Base-by-base conservation (phyloP, 2,888 invertebrate genomes). In the Aspidiotus destructor region DNA sequence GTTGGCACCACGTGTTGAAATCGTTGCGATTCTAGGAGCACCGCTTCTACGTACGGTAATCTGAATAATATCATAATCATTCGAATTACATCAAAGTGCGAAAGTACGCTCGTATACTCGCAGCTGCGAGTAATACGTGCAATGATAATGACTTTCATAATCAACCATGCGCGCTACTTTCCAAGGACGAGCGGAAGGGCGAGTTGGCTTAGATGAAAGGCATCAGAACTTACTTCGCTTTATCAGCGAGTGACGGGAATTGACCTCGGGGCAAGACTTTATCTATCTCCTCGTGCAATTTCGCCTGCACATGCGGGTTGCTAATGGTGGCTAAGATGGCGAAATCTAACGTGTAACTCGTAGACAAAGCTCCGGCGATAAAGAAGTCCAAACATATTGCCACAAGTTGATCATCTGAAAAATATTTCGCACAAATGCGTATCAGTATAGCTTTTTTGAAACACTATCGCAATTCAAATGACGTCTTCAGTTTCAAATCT, bases 311-410 rank as follows among this genome's bases (percentile, higher is more conserved):
- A 10, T 85, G 81, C 58, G 81, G 81, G 70, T 82, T 78, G 41
- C 82, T 74, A 16, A 83, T 77, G 80, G 86, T 81, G 72, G 81
- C 79, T 73, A 86, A 77, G 61, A 87, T 77, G 0, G 82, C 80
- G 74, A 85, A 82, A 72, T 84, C 84, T 15, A 87, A 75, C 0
- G 85, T 84, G 52, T 79, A 81, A 70, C 84, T 82, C 0, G 86
- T 86, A 0, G 86, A 86, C 72, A 81, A 81, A 0, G 82, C 80
- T 2, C 86, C 86, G 7, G 84, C 86, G 73, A 87, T 81, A 73
- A 87, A 85, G 60, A 87, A 79, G 75, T 87, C 87, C 68, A 86
- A 74, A 72, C 86, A 82, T 7, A 85, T 80, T 80, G 86, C 81
- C 7, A 84, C 77, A 63, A 87, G 75, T 74, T 86, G 85, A 7